A percentile compares a stretch with the other conserved stretches of the same genome.
Evolutionary conservation across 2,888 invertebrate species (phyloP).

Genomic region (Euplagia quadripunctaria): DNA sequence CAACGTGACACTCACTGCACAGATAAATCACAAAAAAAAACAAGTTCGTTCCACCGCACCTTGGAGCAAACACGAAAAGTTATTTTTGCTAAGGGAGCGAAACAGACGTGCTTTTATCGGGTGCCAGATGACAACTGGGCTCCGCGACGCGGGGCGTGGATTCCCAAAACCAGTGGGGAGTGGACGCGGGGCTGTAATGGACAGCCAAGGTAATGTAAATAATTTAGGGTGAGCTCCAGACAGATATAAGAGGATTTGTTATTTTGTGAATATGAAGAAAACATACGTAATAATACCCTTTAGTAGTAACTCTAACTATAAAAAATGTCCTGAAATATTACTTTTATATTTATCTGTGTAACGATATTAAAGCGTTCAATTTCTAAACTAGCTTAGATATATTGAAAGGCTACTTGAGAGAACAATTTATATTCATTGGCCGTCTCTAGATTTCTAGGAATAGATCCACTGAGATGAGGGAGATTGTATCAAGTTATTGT

Average conservation of each 20-base stretch:
- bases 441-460: not conserved
- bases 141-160: slow-evolving; percentile 60
- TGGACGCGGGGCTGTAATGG: slow-evolving; percentile 54
- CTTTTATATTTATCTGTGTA: slow-evolving; percentile 9
- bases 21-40: slow-evolving; percentile 37
- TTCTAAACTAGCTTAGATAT: slow-evolving; percentile 10
- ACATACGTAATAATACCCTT: slow-evolving; percentile 21
- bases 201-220: slow-evolving; percentile 55
- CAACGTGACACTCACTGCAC: slow-evolving; percentile 44
- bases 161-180: slow-evolving; percentile 60
- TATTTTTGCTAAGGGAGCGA: slow-evolving; percentile 31
- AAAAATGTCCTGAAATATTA: not conserved
- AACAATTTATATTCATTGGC: slow-evolving; percentile 6
- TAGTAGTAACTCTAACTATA: slow-evolving; percentile 7
- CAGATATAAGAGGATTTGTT: slow-evolving; percentile 54
- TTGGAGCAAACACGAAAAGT: slow-evolving; percentile 48
- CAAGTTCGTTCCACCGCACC: slow-evolving; percentile 34
- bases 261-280: slow-evolving; percentile 46
- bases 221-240: slow-evolving; percentile 54
- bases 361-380: not conserved
- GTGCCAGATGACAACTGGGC: slow-evolving; percentile 53
- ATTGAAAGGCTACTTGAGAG: slow-evolving; percentile 6
- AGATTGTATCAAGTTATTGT: slow-evolving; percentile 11
- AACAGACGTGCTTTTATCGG: slow-evolving; percentile 47
- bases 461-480: not conserved